These are phyloP conservation scores for Clarias gariepinus DNA, from an alignment of 2,113 vertebrate species.

Conservation along the genomic window DNA sequence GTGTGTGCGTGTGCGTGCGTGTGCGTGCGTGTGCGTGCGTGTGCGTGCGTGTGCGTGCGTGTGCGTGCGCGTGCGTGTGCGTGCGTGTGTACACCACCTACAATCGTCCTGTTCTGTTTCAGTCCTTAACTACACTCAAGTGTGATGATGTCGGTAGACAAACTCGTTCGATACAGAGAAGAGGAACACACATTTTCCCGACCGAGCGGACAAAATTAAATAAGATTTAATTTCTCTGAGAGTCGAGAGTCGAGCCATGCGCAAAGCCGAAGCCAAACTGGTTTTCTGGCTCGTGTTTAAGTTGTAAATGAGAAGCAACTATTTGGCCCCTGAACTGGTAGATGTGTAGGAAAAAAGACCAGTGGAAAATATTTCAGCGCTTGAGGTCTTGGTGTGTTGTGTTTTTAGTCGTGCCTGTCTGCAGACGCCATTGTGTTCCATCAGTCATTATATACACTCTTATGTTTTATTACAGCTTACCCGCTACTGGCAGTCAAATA, in stretches of 20 bases:
- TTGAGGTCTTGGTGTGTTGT: neutral
- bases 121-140: neutral
- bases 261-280: slow-evolving; percentile 21
- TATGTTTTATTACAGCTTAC: slow-evolving; percentile 8
- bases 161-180: neutral
- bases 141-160: neutral
- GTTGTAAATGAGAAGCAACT: slow-evolving; percentile 25
- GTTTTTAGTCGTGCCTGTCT: neutral
- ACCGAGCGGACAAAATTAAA: neutral
- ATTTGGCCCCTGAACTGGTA: slow-evolving; percentile 8
- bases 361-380: neutral
- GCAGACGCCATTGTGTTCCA: neutral
- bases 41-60: no score
- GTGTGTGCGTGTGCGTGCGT: no score
- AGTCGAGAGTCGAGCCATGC: neutral
- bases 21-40: no score
- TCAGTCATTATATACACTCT: neutral
- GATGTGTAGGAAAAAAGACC: neutral
- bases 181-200: neutral
- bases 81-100: no score
- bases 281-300: slow-evolving; percentile 31
- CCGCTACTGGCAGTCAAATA: neutral
- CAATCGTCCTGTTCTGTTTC: neutral
- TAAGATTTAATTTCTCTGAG: neutral
- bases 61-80: no score